phyloP scores from a whole-genome alignment of 1,140 invertebrate genomes.

The Akabosia matsudoensis region DNA sequence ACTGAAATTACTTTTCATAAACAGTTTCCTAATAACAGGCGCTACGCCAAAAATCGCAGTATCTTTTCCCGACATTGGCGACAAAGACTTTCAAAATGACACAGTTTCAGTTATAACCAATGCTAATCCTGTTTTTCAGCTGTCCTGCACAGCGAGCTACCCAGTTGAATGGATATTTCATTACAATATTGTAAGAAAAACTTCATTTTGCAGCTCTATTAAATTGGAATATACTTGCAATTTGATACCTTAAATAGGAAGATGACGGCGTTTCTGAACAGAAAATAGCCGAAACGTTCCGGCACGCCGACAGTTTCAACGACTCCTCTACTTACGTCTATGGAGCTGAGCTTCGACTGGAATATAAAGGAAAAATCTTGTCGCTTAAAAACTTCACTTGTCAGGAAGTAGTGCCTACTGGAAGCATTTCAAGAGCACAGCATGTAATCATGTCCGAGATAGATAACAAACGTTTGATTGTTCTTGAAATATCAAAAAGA shows the following conservation, averaged over 20 bases:
- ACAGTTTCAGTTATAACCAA: neutral
- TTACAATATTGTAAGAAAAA: neutral
- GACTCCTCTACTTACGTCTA: neutral
- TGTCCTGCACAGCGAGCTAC: neutral
- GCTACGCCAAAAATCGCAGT: neutral
- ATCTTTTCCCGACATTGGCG: neutral
- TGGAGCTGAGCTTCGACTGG: neutral
- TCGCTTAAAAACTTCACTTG: neutral
- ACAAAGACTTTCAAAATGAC: neutral
- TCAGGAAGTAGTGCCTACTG: neutral
- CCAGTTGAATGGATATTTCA: constrained; percentile 11
- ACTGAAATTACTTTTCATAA: too few relatives aligned
- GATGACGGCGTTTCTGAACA: neutral
- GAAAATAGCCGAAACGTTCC: neutral
- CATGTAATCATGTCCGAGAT: neutral
- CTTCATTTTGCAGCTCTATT: neutral
- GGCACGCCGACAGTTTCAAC: neutral
- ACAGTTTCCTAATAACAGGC: too few relatives aligned
- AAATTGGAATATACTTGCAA: neutral
- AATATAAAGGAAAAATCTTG: constrained; percentile 5
- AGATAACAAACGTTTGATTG: neutral
- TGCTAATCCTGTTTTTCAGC: neutral
- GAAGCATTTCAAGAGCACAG: neutral
- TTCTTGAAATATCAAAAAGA: neutral
- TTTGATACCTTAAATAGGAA: neutral